A percentile compares a stretch with the other conserved stretches of the same genome.
Evolutionary conservation across 2,797 vertebrate species (phyloP).

Genomic region (Hephaestus fuliginosus): DNA sequence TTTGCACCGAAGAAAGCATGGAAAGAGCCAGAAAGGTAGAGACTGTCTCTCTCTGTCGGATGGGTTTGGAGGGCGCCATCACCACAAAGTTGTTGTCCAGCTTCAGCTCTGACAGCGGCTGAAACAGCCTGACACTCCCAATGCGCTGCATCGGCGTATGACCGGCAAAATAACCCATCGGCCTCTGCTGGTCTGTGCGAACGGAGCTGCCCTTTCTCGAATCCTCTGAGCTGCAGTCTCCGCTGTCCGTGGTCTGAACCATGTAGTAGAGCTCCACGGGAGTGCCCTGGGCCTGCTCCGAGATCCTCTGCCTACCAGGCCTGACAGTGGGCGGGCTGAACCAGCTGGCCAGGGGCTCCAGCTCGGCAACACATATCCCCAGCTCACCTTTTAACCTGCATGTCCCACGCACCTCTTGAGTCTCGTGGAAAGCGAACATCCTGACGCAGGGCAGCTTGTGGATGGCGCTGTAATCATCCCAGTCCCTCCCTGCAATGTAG

Average conservation of each 20-base stretch:
- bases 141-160: constrained; percentile 90
- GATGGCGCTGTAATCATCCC: constrained; percentile 88
- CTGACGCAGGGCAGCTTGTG: constrained; percentile 87
- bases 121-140: constrained; percentile 89
- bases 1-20: constrained; percentile 89
- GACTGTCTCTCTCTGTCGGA: constrained; percentile 91
- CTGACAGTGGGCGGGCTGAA: constrained; percentile 87
- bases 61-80: constrained; percentile 91
- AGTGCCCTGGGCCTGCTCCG: constrained; percentile 85
- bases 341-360: constrained; percentile 89
- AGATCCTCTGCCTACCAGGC: constrained; percentile 85
- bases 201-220: constrained; percentile 86
- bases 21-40: constrained; percentile 89
- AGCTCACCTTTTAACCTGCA: constrained; percentile 88
- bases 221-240: constrained; percentile 87
- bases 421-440: constrained; percentile 90
- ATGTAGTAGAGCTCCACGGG: constrained; percentile 90
- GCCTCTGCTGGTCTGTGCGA: constrained; percentile 85
- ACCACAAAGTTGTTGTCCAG: constrained; percentile 91
- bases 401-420: constrained; percentile 88
- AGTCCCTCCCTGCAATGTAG: constrained; percentile 87
- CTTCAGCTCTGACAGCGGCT: constrained; percentile 89
- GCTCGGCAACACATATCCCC: constrained; percentile 88
- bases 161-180: constrained; percentile 83
- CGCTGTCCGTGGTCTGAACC: constrained; percentile 82